phyloP scores from a whole-genome alignment of 2,888 invertebrate species.

The Adelphocoris suturalis region DNA sequence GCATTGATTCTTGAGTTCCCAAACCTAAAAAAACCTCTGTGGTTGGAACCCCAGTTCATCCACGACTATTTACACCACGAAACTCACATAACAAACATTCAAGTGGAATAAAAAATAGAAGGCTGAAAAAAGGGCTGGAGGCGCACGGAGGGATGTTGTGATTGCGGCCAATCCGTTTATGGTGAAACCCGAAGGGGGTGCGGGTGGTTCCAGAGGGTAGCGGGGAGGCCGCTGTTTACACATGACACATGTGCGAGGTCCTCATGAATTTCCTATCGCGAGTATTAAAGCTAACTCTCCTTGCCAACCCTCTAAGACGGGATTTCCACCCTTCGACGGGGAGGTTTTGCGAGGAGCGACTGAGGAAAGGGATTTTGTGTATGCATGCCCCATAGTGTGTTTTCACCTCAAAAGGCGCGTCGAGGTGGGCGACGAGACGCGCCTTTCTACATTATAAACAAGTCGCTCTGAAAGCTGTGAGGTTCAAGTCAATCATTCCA shows the following conservation, averaged over 20 bases:
- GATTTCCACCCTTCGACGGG: slow-evolving; percentile 38
- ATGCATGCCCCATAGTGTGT: slow-evolving; percentile 56
- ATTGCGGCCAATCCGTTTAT: slow-evolving; percentile 70
- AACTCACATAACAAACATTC: slow-evolving; percentile 56
- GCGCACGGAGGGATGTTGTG: slow-evolving; percentile 50
- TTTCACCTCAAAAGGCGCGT: slow-evolving; percentile 46
- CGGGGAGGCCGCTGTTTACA: slow-evolving; percentile 64
- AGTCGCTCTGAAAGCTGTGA: slow-evolving; percentile 28
- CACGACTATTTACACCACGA: slow-evolving; percentile 51
- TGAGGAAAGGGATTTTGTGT: slow-evolving; percentile 47
- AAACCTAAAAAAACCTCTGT: neutral
- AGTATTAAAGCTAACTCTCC: slow-evolving; percentile 58
- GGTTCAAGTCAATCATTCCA: slow-evolving; percentile 65
- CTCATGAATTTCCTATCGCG: slow-evolving; percentile 72
- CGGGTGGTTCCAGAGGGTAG: slow-evolving; percentile 7
- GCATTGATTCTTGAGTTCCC: too few species aligned
- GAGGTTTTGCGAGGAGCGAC: slow-evolving; percentile 22
- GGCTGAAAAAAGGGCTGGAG: neutral
- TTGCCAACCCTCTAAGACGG: slow-evolving; percentile 47
- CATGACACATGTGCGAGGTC: slow-evolving; percentile 67
- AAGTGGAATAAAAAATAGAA: slow-evolving; percentile 27
- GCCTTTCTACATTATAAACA: slow-evolving; percentile 64
- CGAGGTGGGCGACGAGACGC: slow-evolving; percentile 34
- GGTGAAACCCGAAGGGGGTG: slow-evolving; percentile 19
- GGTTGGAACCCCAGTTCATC: neutral